Evolutionary conservation across 2,888 invertebrate genomes (phyloP), one percentile per base, ranked within the genome.

Genomic region (Pinctada fucata): DNA sequence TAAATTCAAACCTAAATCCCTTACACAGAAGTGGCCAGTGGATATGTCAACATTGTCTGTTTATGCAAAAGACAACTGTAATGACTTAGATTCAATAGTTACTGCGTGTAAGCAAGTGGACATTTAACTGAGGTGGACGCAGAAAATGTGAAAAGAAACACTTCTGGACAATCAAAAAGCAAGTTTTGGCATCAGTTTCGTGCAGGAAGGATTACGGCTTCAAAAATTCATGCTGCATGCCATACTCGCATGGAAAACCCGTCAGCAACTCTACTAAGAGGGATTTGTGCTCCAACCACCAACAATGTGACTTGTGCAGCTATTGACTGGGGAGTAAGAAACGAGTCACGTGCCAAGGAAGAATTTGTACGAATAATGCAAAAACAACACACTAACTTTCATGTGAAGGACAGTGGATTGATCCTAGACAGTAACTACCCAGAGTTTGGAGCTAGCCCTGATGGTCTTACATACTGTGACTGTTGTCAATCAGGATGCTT

Each of bases 131-230:
- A 69, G 10, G 47, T 51, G 50, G 72, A 81, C 45, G 70, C 72
- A 5, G 45, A 47, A 16, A 16, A 50, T 48, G 78, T 76, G 13
- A 78, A 80, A 70, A 48, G 73, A 3, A n/a, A 47, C 13, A 81
- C 81, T 1, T n/a, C 69, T 8, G 68, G 72, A 16, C 79, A 81
- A 50, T 5, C 81, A n/a, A 63, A 70, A 5, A 75, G 52, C n/a
- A 76, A 75, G 52, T 49, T 75, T 4, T 79, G 79, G 79, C 31
- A 49, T 16, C 75, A 70, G 52, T 79, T 79, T 75, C 48, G 79
- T 2, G 71, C 79, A n/a, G 81, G 81, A 4, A 31, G 79, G 16
- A 72, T 81, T 10, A 81, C 81, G 51, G 79, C 79, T 3, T 81
- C 79, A 8, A 72, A 65, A 31, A 72, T 79, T 75, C 76, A 78